Conservation (phyloP, 2,888 invertebrate species). For the Drosophila putrida region DNA sequence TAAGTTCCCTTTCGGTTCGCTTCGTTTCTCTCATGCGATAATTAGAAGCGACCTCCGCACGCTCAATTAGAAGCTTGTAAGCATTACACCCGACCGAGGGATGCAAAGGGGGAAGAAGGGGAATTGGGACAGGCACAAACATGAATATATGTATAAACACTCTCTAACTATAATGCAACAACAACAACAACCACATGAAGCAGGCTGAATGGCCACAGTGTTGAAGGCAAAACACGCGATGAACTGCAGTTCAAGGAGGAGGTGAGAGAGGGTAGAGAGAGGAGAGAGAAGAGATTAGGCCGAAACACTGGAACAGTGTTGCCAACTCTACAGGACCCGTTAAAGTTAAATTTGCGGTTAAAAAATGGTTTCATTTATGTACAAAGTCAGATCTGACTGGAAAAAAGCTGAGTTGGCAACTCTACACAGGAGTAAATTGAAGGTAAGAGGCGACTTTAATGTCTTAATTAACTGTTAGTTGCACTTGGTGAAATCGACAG, state of each 20-base stretch:
- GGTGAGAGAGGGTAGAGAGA: background rate
- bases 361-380: no score
- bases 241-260: conserved; percentile 31
- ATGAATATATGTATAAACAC: conserved; percentile 47
- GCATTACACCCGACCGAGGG: conserved; percentile 24
- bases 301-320: background rate
- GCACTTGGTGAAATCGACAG: conserved; percentile 55
- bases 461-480: conserved; percentile 77
- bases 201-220: conserved; percentile 39
- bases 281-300: conserved; percentile 19
- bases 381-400: no score
- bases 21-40: conserved; percentile 61
- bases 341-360: no score
- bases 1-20: conserved; percentile 30
- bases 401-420: no score
- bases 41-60: conserved; percentile 75
- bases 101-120: no score
- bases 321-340: no score
- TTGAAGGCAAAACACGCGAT: conserved; percentile 66
- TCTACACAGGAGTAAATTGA: background rate
- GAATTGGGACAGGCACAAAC: conserved; percentile 16
- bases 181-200: conserved; percentile 13
- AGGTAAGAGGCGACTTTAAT: conserved; percentile 43
- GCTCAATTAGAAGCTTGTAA: conserved; percentile 78
- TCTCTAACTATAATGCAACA: conserved; percentile 39